phyloP scores from a whole-genome alignment of 2,888 invertebrate genomes.

The Taphrorychus bicolor region DNA sequence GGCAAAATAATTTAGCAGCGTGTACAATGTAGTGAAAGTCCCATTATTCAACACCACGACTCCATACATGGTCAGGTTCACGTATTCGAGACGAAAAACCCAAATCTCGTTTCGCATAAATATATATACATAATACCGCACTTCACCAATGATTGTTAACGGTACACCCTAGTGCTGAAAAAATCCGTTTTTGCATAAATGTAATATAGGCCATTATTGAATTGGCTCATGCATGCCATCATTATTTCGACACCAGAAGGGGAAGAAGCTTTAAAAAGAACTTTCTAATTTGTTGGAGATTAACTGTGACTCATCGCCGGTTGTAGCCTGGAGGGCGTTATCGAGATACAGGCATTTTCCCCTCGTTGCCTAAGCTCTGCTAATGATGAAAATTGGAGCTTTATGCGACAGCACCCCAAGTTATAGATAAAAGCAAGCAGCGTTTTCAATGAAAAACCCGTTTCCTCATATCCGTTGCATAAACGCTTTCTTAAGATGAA shows the following conservation, averaged over 20 bases:
- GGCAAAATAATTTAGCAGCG: constrained; percentile 11
- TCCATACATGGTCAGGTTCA: constrained; percentile 30
- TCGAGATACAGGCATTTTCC: constrained; percentile 30
- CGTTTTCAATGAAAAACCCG: constrained; percentile 26
- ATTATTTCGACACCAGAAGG: background rate
- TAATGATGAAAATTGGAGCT: constrained; percentile 38
- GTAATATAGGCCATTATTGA: background rate
- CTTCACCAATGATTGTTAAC: background rate
- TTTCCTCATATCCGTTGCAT: constrained; percentile 11
- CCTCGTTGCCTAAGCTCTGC: constrained; percentile 30
- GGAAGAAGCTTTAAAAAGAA: constrained; percentile 4
- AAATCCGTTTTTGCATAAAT: no score
- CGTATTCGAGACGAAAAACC: constrained; percentile 20
- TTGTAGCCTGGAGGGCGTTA: constrained; percentile 14
- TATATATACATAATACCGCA: background rate
- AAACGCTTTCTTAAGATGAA: constrained; percentile 1
- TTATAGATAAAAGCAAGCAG: constrained; percentile 20
- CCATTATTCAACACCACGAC: constrained; percentile 27
- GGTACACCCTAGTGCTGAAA: background rate
- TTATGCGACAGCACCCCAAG: constrained; percentile 26
- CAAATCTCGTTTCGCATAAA: constrained; percentile 17
- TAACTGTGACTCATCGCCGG: constrained; percentile 21
- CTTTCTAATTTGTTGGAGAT: constrained; percentile 16
- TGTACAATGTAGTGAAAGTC: constrained; percentile 30
- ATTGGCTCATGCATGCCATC: background rate